Evolutionary conservation across 2,888 invertebrate genomes (phyloP).

Genomic region (Ceramica pisi): DNA sequence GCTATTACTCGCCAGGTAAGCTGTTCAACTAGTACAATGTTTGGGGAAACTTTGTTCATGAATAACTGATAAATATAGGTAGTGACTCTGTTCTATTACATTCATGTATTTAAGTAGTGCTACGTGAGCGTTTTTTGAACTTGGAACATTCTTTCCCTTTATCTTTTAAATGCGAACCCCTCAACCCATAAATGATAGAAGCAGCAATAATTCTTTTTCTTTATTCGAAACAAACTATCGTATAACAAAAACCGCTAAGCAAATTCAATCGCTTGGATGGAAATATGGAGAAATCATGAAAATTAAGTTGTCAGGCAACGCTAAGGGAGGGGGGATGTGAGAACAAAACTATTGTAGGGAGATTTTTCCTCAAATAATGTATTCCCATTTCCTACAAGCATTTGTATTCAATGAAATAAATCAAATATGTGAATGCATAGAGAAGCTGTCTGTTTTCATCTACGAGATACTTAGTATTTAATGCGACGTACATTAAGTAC

Average conservation of each 20-base stretch:
- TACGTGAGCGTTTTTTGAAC: background rate
- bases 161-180: slow-evolving; percentile 1
- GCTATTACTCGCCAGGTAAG: slow-evolving; percentile 46
- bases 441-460: slow-evolving; percentile 1
- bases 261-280: slow-evolving; percentile 72
- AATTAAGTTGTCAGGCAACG: slow-evolving; percentile 75
- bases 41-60: slow-evolving; percentile 22
- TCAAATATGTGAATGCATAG: slow-evolving; percentile 30
- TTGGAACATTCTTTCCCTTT: background rate
- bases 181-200: slow-evolving; percentile 25
- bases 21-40: slow-evolving; percentile 31
- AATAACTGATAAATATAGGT: slow-evolving; percentile 40
- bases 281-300: slow-evolving; percentile 78
- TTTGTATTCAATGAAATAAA: slow-evolving; percentile 64
- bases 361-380: slow-evolving; percentile 73
- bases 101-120: slow-evolving; percentile 4
- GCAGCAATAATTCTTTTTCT: slow-evolving; percentile 53
- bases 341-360: slow-evolving; percentile 72
- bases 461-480: too few species aligned
- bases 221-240: slow-evolving; percentile 61
- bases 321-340: slow-evolving; percentile 63
- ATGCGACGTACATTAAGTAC: too few species aligned
- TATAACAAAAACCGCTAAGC: slow-evolving; percentile 59
- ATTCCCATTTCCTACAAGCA: slow-evolving; percentile 66
- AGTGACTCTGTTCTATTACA: slow-evolving; percentile 7